phyloP scores from a whole-genome alignment of 2,888 invertebrate species.

The Scaptomyza parva region DNA sequence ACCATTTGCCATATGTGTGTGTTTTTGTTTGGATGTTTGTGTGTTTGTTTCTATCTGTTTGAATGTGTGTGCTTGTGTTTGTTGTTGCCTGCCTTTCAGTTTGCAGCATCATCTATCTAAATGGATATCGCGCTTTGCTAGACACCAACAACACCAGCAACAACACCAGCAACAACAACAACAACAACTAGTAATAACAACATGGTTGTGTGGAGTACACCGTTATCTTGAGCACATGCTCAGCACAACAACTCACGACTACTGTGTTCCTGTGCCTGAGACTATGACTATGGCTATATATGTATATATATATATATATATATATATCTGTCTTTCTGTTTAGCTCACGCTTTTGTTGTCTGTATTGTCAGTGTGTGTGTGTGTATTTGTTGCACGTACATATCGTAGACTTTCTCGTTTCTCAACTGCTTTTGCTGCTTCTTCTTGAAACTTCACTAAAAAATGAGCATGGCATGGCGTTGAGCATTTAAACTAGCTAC shows the following conservation, averaged over 20 bases:
- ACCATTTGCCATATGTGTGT: background rate
- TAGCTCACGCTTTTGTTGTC: constrained; percentile 2
- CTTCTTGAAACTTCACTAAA: constrained; percentile 75
- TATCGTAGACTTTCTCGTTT: constrained; percentile 79
- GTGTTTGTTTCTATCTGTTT: too few species aligned
- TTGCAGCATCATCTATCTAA: constrained; percentile 72
- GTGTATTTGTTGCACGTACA: constrained; percentile 75
- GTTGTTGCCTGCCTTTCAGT: constrained; percentile 33
- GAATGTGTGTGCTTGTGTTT: constrained; percentile 8
- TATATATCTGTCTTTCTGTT: constrained; percentile 8
- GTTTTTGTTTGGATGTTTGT: constrained; percentile 15
- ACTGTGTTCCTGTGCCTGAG: constrained; percentile 11
- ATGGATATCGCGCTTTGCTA: constrained; percentile 67
- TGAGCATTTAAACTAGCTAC: constrained; percentile 81
- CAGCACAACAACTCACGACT: constrained; percentile 29
- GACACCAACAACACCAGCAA: constrained; percentile 38
- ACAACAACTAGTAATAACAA: constrained; percentile 15
- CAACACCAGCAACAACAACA: constrained; percentile 23
- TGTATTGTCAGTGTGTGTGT: background rate
- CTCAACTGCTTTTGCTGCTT: constrained; percentile 40
- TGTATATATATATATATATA: background rate
- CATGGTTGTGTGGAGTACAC: constrained; percentile 5
- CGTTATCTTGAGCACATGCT: constrained; percentile 60
- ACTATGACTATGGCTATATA: background rate
- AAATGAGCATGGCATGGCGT: constrained; percentile 78